phyloP scores from a whole-genome alignment of 2,888 invertebrate genomes.

The Zaprionus obscuricornis region DNA sequence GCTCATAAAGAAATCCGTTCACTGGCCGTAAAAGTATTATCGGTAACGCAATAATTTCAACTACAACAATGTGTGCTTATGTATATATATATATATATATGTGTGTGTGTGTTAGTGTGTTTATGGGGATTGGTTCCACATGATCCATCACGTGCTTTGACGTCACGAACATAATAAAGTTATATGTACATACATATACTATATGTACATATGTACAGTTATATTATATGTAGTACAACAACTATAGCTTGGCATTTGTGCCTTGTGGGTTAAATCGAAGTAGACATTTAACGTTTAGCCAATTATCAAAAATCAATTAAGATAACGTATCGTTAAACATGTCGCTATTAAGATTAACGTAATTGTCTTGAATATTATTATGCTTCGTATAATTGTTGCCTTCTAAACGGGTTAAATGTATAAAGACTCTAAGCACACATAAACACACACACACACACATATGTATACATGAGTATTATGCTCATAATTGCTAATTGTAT shows the following conservation, averaged over 20 bases:
- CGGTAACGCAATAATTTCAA: constrained; percentile 63
- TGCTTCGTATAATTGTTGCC: constrained; percentile 45
- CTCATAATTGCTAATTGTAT: no score
- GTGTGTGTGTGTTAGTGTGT: constrained; percentile 1
- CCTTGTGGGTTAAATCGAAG: constrained; percentile 28
- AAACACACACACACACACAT: no score
- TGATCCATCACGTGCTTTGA: constrained; percentile 79
- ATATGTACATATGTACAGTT: neutral
- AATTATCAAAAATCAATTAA: constrained; percentile 76
- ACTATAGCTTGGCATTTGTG: constrained; percentile 41
- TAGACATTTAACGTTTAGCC: constrained; percentile 38
- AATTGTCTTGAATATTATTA: constrained; percentile 64
- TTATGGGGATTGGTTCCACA: constrained; percentile 47
- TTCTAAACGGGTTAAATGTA: neutral
- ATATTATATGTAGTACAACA: constrained; percentile 10
- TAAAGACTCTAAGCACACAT: no score
- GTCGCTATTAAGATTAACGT: constrained; percentile 63
- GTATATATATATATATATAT: no score
- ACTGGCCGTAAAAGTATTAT: constrained; percentile 65
- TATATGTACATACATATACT: constrained; percentile 2
- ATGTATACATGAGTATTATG: no score
- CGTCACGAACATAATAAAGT: constrained; percentile 54
- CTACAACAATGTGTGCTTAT: constrained; percentile 25
- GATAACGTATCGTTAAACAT: constrained; percentile 65
- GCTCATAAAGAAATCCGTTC: constrained; percentile 73